Evolutionary conservation across 2,113 vertebrate species (phyloP).

Genomic region (Cryptotis parvus): DNA sequence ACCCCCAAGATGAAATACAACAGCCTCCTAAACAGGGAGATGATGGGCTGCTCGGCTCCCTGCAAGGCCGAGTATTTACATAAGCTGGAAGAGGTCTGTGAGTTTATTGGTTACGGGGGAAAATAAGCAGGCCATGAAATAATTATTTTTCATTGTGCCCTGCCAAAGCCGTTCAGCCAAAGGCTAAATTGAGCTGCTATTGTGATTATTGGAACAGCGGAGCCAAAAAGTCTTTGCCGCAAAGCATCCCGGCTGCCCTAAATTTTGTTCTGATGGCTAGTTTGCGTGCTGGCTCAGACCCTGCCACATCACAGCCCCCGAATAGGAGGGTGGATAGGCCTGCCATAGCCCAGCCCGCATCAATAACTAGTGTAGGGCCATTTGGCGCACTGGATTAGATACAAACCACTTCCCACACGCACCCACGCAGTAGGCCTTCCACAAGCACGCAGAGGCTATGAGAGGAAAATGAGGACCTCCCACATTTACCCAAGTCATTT

Average conservation of each 20-base stretch:
- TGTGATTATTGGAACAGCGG: slow-evolving; percentile 90
- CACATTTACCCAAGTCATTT: slow-evolving; percentile 83
- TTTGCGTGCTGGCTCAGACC: slow-evolving; percentile 88
- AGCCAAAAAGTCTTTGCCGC: slow-evolving; percentile 90
- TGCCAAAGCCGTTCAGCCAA: slow-evolving; percentile 91
- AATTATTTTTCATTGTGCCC: slow-evolving; percentile 92
- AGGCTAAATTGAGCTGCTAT: slow-evolving; percentile 91
- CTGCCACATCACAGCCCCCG: slow-evolving; percentile 83
- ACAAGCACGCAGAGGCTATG: slow-evolving; percentile 81
- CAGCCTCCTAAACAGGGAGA: slow-evolving; percentile 85
- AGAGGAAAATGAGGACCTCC: slow-evolving; percentile 84
- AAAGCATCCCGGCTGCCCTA: slow-evolving; percentile 91
- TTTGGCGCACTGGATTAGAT: slow-evolving; percentile 89
- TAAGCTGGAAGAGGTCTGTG: slow-evolving; percentile 87
- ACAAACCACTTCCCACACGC: slow-evolving; percentile 88
- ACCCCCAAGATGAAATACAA: slow-evolving; percentile 77
- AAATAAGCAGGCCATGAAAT: slow-evolving; percentile 93
- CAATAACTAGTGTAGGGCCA: slow-evolving; percentile 88
- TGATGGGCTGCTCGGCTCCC: slow-evolving; percentile 73
- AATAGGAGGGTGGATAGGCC: slow-evolving; percentile 84
- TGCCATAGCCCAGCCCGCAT: slow-evolving; percentile 86
- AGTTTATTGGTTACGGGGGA: slow-evolving; percentile 89
- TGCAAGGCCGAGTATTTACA: slow-evolving; percentile 86
- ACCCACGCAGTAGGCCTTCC: slow-evolving; percentile 86
- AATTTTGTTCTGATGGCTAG: slow-evolving; percentile 91